Percentiles rank a stretch among this genome's conserved stretches.
These are phyloP conservation scores for Theristicus caerulescens DNA, from an alignment of 2,113 vertebrate genomes.

Conservation along the genomic window DNA sequence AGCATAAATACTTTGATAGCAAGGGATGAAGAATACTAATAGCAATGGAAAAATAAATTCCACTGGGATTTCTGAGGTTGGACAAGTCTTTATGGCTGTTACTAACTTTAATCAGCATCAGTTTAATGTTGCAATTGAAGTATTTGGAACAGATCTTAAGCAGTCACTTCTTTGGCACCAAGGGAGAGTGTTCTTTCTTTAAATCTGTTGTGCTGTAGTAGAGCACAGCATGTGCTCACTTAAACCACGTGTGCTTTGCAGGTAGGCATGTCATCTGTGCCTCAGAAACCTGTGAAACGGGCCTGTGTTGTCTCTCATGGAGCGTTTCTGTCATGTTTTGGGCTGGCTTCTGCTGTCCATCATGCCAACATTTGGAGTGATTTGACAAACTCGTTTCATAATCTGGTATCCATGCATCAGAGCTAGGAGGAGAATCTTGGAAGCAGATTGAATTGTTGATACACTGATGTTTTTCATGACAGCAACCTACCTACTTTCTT, in stretches of 20 bases:
- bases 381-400: not conserved
- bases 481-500: not conserved
- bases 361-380: not conserved
- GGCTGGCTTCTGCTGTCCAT: not conserved
- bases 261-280: not conserved
- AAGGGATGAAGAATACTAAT: not conserved
- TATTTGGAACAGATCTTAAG: not conserved
- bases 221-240: not conserved
- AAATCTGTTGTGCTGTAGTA: not conserved
- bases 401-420: not conserved
- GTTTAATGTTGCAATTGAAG: not conserved
- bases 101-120: not conserved
- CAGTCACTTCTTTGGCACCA: not conserved
- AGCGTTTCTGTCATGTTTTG: not conserved
- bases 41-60: not conserved
- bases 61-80: not conserved
- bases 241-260: not conserved
- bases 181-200: not conserved
- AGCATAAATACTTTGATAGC: not conserved
- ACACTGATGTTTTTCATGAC: not conserved
- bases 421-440: not conserved
- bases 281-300: not conserved
- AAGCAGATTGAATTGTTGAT: not conserved
- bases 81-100: not conserved
- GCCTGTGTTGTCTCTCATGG: not conserved